Base-by-base conservation (phyloP, 2,797 vertebrate species). In the Microctenopoma steveboyesi region DNA sequence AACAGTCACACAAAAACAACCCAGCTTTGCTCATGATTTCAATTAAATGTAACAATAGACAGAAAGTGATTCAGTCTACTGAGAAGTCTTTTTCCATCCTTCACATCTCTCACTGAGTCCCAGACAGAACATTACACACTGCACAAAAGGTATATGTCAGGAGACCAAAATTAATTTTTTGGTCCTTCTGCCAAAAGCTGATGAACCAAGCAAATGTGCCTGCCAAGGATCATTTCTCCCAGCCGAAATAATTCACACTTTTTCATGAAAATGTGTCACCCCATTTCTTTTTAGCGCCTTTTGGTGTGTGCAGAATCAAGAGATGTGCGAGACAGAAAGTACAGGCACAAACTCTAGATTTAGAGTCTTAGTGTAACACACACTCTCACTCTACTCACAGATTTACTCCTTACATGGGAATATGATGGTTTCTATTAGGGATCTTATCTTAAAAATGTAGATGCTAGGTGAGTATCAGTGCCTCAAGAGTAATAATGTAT, bases 141-240 rank as follows among this genome's bases (percentile, higher is more conserved):
- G 45, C 47, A 78, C 68, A 78, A 77, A 75, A 82, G 72, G 69
- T 81, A 53, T 3, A 59, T 30, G 65, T 76, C 62, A 73, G 42
- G 64, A 70, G 62, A 83, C 49, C 48, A 65, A 73, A 66, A 76
- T 66, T 49, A 35, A 56, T 72, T 55, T 72, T 76, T 62, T 55
- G 28, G 42, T 69, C 66, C 46, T 70, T 4, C 54, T 66, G 66
- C 79, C 69, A 69, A 58, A 5, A 53, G 48, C 78, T 72, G 66
- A 72, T 82, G 78, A 83, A 74, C 60, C 78, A 43, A 25, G 56
- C 81, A 14, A 71, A 71, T 9, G 25, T 48, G 52, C 10, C 68
- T 84, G 82, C 81, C 84, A 84, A 77, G 69, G 76, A 83, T 78
- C n/a, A 61, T 80, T 73, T 83, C 64, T 64, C 64, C 50, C 55